Evolutionary conservation across 2,888 invertebrate genomes (phyloP), one percentile per base, ranked within the genome.

Genomic region (Agrypnus murinus): DNA sequence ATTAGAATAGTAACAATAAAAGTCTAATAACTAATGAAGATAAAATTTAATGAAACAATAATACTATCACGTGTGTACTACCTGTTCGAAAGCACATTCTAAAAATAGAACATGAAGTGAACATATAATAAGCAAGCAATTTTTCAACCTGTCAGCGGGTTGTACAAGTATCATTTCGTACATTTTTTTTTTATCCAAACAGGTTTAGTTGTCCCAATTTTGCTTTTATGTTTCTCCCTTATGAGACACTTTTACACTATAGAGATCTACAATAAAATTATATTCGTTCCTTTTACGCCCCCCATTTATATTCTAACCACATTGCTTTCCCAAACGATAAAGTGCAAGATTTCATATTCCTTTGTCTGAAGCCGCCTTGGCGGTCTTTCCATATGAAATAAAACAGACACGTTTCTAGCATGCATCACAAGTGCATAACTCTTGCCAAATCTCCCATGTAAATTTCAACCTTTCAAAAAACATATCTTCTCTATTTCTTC

Each of bases 271-370:
- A 15, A 10, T 10, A 14, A n/a, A n/a, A n/a, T n/a, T n/a, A 36
- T 57, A 36, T 34, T 57, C 36, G n/a, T 43, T 32, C 14, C 17
- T 38, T 38, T 17, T 36, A 40, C 36, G n/a, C n/a, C n/a, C 19
- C 17, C 45, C 57, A 64, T 55, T 58, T 59, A 38, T 59, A 66
- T 66, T 66, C 66, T n/a, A 58, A 40, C 46, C 66, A 48, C 66
- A 59, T 57, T 58, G 17, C 58, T 15, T 4, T 45, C 10, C 15
- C 40, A 5, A 58, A 57, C 59, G 58, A 66, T 66, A 66, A 66
- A 58, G 66, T 59, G 66, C 66, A 59, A 65, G 66, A 66, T 48
- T 45, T 59, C 59, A 59, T 57, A 36, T 65, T 55, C 32, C 46
- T 65, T 65, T 65, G 65, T 55, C 45, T 45, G 10, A 9, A 40